These are phyloP conservation scores for Martes martes DNA, from an alignment of 2,113 vertebrate genomes.

Conservation along the genomic window DNA sequence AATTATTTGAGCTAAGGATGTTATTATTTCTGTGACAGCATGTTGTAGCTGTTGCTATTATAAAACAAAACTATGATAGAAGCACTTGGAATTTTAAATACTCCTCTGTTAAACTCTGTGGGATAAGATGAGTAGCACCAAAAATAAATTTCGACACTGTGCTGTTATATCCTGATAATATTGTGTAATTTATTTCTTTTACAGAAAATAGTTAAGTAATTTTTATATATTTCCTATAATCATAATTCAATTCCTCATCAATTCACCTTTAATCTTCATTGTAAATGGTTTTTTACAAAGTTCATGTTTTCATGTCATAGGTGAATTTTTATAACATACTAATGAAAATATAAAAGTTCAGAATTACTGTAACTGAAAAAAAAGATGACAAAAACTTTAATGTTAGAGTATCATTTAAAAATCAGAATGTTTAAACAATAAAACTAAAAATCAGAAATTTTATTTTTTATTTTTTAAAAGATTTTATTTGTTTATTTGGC, in stretches of 20 bases:
- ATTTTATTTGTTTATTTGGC: too few relatives aligned
- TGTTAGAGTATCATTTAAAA: not conserved
- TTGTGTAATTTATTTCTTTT: not conserved
- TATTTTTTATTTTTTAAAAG: not conserved
- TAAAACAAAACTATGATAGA: not conserved
- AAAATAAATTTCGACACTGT: not conserved
- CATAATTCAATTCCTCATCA: conserved; percentile 14
- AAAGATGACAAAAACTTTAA: not conserved
- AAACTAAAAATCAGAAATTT: not conserved
- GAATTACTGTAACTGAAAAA: not conserved
- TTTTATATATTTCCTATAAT: not conserved
- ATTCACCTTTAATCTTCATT: not conserved
- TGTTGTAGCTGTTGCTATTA: not conserved
- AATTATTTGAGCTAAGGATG: conserved; percentile 1
- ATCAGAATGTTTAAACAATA: not conserved
- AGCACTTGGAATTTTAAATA: not conserved
- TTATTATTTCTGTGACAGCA: not conserved
- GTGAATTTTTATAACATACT: not conserved
- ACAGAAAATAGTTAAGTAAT: not conserved
- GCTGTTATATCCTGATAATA: not conserved
- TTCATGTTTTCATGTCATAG: not conserved
- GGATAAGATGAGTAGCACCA: not conserved
- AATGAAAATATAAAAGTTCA: conserved; percentile 29
- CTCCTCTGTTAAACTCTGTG: not conserved
- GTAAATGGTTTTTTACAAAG: not conserved